phyloP scores from a whole-genome alignment of 2,113 vertebrate genomes.

The Centropristis striata region DNA sequence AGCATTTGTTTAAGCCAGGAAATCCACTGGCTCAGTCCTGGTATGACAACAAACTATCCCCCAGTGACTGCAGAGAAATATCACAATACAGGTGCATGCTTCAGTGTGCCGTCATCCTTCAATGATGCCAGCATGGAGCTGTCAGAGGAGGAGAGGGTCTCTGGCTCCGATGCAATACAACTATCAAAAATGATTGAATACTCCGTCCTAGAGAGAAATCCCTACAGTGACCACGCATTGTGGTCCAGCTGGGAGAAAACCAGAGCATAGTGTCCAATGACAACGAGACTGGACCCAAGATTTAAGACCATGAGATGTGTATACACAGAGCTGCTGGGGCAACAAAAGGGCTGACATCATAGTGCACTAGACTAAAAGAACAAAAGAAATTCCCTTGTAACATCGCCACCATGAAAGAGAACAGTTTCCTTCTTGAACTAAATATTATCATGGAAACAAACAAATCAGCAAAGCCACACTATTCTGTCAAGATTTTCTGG shows the following conservation, averaged over 20 bases:
- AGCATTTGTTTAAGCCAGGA: not conserved
- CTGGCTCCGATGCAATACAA: conserved; percentile 40
- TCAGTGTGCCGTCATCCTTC: conserved; percentile 38
- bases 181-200: conserved; percentile 43
- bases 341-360: conserved; percentile 18
- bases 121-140: conserved; percentile 19
- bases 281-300: not conserved
- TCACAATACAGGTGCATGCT: conserved; percentile 25
- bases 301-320: not conserved
- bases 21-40: not conserved
- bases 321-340: not conserved
- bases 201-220: conserved; percentile 25
- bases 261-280: not conserved
- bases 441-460: not conserved
- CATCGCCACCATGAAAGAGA: not conserved
- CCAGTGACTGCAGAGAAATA: conserved; percentile 11
- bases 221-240: conserved; percentile 29
- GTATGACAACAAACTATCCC: conserved; percentile 15
- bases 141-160: conserved; percentile 31
- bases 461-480: not conserved
- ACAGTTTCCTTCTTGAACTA: not conserved
- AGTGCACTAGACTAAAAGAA: not conserved
- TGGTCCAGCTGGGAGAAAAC: conserved; percentile 15
- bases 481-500: not conserved
- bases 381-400: not conserved